Evolutionary conservation across 2,113 vertebrate genomes (phyloP).

Genomic region (Plectropomus leopardus): DNA sequence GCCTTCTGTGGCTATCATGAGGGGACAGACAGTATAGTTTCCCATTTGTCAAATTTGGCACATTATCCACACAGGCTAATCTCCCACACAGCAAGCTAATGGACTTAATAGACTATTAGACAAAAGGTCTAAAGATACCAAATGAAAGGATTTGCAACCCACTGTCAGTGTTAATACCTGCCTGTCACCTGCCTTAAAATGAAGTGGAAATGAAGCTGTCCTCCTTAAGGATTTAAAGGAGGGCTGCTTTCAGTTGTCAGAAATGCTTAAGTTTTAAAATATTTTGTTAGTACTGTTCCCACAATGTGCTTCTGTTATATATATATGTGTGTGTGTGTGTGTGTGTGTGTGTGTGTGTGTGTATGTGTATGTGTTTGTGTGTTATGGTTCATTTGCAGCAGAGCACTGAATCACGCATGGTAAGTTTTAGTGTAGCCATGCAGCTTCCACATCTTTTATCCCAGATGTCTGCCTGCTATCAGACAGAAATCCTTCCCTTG

Average conservation of each 20-base stretch:
- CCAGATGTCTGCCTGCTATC: conserved; percentile 20
- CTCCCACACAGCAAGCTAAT: conserved; percentile 52
- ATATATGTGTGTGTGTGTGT: not conserved
- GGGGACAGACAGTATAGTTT: conserved; percentile 36
- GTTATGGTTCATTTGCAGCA: conserved; percentile 11
- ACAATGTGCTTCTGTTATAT: not conserved
- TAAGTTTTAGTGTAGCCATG: conserved; percentile 1
- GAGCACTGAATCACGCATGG: conserved; percentile 2
- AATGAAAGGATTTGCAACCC: conserved; percentile 47
- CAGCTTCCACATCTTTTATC: conserved; percentile 5
- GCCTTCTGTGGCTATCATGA: conserved; percentile 26
- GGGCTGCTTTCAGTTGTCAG: not conserved
- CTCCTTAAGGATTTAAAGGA: conserved; percentile 1
- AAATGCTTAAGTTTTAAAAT: conserved; percentile 3
- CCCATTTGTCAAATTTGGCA: conserved; percentile 58
- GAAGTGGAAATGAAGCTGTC: conserved; percentile 15
- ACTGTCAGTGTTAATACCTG: conserved; percentile 43
- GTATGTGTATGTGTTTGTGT: not conserved
- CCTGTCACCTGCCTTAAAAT: conserved; percentile 31
- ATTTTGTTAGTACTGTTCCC: not conserved
- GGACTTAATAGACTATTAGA: conserved; percentile 56
- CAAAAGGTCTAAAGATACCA: conserved; percentile 54
- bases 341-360: not conserved
- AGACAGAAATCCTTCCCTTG: conserved; percentile 2
- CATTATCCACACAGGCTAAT: conserved; percentile 55